Evolutionary conservation across 1,140 invertebrate genomes (phyloP), one percentile per base, ranked within the genome.

Genomic region (Hylaeus anthracinus): DNA sequence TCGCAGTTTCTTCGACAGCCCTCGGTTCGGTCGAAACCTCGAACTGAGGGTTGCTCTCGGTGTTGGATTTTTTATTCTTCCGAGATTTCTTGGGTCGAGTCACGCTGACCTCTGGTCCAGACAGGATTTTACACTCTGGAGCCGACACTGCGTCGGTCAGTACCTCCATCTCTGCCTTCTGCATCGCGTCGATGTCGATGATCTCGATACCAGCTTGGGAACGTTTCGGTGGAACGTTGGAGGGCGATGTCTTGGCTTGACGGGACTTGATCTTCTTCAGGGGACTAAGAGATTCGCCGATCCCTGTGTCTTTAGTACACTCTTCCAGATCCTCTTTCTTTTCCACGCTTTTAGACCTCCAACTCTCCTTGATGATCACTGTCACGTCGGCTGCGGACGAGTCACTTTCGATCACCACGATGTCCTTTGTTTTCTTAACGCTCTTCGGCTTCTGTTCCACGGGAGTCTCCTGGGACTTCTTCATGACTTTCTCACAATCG

Each of bases 141-240:
- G 64, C 5, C 0, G 73, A 45, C 4, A 9, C 15, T 6, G 51
- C 14, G 5, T 78, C 72, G 10, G 37, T 66, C 1, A 69, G 56
- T 1, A 74, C 61, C 10, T 89, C 79, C 84, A 85, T 80, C 14
- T 92, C 90, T 0, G 83, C 85, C 56, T 89, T 89, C 45, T 89
- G 85, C 73, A 90, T 87, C 26, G 92, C 90, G 69, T 92, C 92
- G 5, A 93, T 90, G 51, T 93, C 90, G 56, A 93, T 92, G n/a
- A 93, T 93, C 60, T 93, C 92, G 2, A 91, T 72, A 3, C 45
- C 72, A 8, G 60, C 55, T 39, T 51, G 71, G 14, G 77, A 64
- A 14, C 26, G 26, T 73, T 81, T 86, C 8, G 81, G 39, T 37
- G 72, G 37, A 9, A 81, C 48, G 3, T 51, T 79, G 1, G 74